phyloP scores from a whole-genome alignment of 2,113 vertebrate species.

The Daphoenositta chrysoptera region DNA sequence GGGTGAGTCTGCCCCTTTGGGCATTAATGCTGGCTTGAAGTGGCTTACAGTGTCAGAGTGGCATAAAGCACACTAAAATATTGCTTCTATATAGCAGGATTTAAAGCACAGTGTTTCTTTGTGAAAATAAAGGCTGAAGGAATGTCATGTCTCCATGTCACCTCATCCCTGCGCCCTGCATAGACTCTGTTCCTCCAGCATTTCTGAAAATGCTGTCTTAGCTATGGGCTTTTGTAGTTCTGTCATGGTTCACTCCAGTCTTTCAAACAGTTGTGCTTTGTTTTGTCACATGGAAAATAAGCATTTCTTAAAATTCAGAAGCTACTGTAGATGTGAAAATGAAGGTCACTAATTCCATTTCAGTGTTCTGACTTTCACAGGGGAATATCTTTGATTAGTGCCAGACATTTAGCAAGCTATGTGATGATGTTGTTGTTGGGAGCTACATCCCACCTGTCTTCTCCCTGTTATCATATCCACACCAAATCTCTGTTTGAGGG shows the following conservation, averaged over 20 bases:
- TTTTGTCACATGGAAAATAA: neutral
- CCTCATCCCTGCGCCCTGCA: neutral
- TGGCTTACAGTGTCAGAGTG: neutral
- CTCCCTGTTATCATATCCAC: neutral
- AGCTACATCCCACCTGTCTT: neutral
- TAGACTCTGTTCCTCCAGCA: neutral
- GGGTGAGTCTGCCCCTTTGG: neutral
- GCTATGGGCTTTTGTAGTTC: neutral
- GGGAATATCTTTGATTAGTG: neutral
- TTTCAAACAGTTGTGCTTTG: neutral
- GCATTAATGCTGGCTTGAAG: neutral
- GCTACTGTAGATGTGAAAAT: neutral
- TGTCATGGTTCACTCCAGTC: neutral
- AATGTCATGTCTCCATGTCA: neutral
- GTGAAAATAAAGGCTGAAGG: neutral
- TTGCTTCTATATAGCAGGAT: neutral
- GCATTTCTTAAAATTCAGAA: neutral
- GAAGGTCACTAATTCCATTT: neutral
- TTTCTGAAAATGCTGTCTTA: neutral
- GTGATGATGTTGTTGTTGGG: neutral
- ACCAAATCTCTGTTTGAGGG: neutral
- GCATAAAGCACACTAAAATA: neutral
- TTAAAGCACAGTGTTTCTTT: neutral
- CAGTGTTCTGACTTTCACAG: neutral
- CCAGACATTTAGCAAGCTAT: neutral